Evolutionary conservation across 2,888 invertebrate genomes (phyloP), one percentile per base, ranked within the genome.

Genomic region (Leptarthrus brevirostris): DNA sequence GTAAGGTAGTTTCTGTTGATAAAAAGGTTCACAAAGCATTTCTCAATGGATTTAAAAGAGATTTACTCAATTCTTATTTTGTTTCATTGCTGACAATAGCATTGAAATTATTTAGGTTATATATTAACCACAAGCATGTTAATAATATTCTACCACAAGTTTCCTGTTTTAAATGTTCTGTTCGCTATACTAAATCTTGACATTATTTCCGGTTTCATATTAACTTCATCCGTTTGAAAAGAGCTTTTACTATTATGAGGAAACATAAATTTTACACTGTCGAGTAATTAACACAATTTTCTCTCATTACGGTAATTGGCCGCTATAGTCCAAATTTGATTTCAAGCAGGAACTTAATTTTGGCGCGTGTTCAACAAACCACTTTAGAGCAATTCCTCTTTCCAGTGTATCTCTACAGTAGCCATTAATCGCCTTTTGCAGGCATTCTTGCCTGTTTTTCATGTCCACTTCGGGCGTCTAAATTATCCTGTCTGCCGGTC

Each of bases 211-310:
- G n/a, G n/a, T n/a, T n/a, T n/a, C n/a, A n/a, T n/a, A n/a, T n/a
- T n/a, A n/a, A n/a, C n/a, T n/a, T n/a, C n/a, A n/a, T n/a, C n/a
- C n/a, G n/a, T n/a, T n/a, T n/a, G n/a, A n/a, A n/a, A n/a, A n/a
- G n/a, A n/a, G n/a, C n/a, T n/a, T n/a, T n/a, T n/a, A 52, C 14
- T 44, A 64, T 64, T 47, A 64, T 22, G 64, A n/a, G 6, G 24
- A 16, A 47, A 44, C 64, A 47, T 64, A 64, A 64, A 64, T 64
- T 49, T 6, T 36, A 44, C 44, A 8, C 24, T 30, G 16, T 44
- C 20, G 18, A 64, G 64, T 66, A 73, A 73, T 73, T 73, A 73
- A 73, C 66, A 73, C 73, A 66, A 69, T 73, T 73, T 61, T 40
- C 44, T 53, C 53, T 73, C 73, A 73, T 73, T 66, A 66, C 66